Percentiles rank a stretch among this genome's conserved stretches.
Conservation (phyloP, 2,113 vertebrate genomes). For the Dasyprocta punctata region DNA sequence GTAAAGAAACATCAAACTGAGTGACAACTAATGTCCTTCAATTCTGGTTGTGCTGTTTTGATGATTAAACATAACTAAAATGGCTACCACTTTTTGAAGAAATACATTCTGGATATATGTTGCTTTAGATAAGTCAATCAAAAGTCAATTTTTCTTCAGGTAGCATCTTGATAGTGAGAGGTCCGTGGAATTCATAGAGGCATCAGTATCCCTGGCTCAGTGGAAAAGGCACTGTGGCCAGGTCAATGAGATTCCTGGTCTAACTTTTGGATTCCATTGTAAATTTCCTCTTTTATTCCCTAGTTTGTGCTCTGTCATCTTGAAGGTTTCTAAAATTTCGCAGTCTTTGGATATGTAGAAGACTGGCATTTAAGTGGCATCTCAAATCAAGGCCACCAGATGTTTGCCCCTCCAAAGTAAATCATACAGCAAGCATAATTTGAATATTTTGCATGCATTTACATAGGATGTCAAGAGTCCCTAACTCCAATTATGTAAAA, state of each 20-base stretch:
- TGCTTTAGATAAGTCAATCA: neutral
- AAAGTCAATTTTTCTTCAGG: neutral
- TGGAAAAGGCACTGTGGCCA: neutral
- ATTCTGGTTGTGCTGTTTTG: neutral
- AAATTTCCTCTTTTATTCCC: neutral
- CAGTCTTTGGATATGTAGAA: neutral
- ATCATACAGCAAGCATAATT: slow-evolving; percentile 46
- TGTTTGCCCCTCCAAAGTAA: slow-evolving; percentile 6
- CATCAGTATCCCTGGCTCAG: neutral
- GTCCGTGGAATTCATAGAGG: neutral
- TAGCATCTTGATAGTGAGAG: slow-evolving; percentile 19
- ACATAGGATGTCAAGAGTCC: slow-evolving; percentile 66
- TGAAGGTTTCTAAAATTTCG: slow-evolving; percentile 40
- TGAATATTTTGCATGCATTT: slow-evolving; percentile 73
- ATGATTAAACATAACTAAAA: neutral
- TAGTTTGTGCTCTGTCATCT: neutral
- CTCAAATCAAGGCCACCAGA: slow-evolving; percentile 61
- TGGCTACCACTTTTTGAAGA: neutral
- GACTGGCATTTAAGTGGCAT: slow-evolving; percentile 47
- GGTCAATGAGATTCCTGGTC: neutral
- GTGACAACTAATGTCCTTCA: neutral
- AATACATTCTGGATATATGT: neutral
- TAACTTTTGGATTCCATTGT: neutral
- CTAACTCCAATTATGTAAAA: slow-evolving; percentile 73
- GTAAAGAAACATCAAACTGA: neutral